Percentiles rank a stretch among this genome's conserved stretches.
Evolutionary conservation across 1,140 invertebrate species (phyloP).

Genomic region (Periplaneta americana): DNA sequence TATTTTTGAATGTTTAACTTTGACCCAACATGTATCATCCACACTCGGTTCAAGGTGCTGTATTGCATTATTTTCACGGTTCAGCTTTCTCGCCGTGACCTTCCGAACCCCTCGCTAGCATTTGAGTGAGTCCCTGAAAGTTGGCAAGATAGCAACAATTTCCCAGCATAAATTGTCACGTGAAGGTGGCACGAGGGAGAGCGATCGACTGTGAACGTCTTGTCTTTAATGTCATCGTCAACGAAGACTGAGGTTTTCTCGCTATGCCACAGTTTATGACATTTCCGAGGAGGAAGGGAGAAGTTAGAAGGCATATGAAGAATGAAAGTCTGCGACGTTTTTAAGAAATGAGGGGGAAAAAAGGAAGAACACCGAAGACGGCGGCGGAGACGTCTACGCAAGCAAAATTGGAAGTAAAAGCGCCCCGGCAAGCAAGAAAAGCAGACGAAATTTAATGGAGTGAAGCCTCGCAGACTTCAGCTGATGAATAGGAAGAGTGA

Average conservation of each 20-base stretch:
- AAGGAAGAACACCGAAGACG: background rate
- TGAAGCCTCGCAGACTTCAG: background rate
- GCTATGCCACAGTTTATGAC: background rate
- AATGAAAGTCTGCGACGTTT: background rate
- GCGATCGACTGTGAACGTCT: background rate
- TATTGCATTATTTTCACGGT: too few relatives aligned
- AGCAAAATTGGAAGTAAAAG: background rate
- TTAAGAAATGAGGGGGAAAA: background rate
- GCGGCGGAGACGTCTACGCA: background rate
- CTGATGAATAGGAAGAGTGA: background rate
- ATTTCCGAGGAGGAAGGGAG: background rate
- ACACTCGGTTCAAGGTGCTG: too few relatives aligned
- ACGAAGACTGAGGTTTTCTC: background rate
- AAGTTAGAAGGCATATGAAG: background rate
- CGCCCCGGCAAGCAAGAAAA: background rate
- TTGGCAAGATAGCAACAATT: background rate
- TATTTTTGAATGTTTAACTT: too few relatives aligned
- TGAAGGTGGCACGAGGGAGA: background rate
- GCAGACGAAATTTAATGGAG: background rate
- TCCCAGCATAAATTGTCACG: background rate
- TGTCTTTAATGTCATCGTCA: background rate
- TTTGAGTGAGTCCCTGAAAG: background rate
- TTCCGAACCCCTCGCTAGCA: too few relatives aligned
- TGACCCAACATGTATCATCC: too few relatives aligned
- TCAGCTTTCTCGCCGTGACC: too few relatives aligned